phyloP scores from a whole-genome alignment of 2,888 invertebrate species.

The Synanthedon andrenaeformis region DNA sequence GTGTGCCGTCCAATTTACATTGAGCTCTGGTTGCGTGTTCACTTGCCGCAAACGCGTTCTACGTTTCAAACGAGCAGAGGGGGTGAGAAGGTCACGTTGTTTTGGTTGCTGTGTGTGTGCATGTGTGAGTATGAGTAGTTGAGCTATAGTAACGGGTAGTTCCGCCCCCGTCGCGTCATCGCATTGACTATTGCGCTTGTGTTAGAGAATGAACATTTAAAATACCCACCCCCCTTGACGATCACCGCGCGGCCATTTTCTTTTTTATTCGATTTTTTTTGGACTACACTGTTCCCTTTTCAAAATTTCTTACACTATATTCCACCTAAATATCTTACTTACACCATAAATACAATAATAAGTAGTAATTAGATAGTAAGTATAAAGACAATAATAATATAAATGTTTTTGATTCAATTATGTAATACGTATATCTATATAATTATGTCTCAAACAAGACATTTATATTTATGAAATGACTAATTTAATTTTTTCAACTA shows the following conservation, averaged over 20 bases:
- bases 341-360: no score
- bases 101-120: slow-evolving; percentile 2
- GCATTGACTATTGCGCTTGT: slow-evolving; percentile 60
- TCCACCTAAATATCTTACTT: no score
- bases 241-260: slow-evolving; percentile 57
- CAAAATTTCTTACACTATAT: no score
- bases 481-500: no score
- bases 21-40: slow-evolving; percentile 26
- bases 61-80: slow-evolving; percentile 2
- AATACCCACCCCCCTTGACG: slow-evolving; percentile 64
- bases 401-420: no score
- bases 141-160: slow-evolving; percentile 47
- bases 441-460: no score
- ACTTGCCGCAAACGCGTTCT: slow-evolving; percentile 10
- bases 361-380: no score
- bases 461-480: no score
- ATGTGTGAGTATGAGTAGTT: slow-evolving; percentile 47
- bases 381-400: background rate
- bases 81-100: background rate
- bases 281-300: background rate
- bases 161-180: slow-evolving; percentile 58
- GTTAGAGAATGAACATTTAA: slow-evolving; percentile 66
- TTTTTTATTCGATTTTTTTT: slow-evolving; percentile 20
- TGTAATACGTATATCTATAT: no score
- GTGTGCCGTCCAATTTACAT: slow-evolving; percentile 23